phyloP scores from a whole-genome alignment of 2,888 invertebrate species.

The Megamerina dolium region DNA sequence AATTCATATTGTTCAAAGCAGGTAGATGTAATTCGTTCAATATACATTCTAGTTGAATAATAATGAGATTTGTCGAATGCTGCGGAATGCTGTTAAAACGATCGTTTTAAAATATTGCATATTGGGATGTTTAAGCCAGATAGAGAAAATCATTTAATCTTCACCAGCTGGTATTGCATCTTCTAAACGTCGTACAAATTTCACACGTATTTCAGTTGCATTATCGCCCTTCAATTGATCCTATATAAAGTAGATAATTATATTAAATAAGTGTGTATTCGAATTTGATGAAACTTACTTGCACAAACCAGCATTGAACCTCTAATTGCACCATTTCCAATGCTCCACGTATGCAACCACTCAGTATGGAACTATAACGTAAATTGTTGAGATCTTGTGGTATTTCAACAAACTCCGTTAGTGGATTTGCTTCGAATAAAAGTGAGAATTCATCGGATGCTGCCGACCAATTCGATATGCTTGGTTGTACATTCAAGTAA shows the following conservation, averaged over 20 bases:
- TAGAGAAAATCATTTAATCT: no score
- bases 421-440: conserved; percentile 88
- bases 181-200: conserved; percentile 90
- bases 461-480: conserved; percentile 90
- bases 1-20: no score
- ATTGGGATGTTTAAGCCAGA: no score
- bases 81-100: no score
- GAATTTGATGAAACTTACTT: no score
- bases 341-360: conserved; percentile 88
- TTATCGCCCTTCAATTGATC: conserved; percentile 93
- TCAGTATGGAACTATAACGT: conserved; percentile 87
- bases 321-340: conserved; percentile 99
- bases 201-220: conserved; percentile 88
- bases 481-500: conserved; percentile 87
- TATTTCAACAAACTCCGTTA: conserved; percentile 95
- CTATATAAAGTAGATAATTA: conserved; percentile 50
- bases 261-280: no score
- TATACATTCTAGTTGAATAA: no score
- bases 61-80: no score
- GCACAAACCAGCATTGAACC: conserved; percentile 88
- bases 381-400: conserved; percentile 77
- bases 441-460: conserved; percentile 95
- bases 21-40: no score
- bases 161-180: conserved; percentile 98
- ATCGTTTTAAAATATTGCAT: no score